Evolutionary conservation across 2,888 invertebrate genomes (phyloP).

Genomic region (Rhingia rostrata): DNA sequence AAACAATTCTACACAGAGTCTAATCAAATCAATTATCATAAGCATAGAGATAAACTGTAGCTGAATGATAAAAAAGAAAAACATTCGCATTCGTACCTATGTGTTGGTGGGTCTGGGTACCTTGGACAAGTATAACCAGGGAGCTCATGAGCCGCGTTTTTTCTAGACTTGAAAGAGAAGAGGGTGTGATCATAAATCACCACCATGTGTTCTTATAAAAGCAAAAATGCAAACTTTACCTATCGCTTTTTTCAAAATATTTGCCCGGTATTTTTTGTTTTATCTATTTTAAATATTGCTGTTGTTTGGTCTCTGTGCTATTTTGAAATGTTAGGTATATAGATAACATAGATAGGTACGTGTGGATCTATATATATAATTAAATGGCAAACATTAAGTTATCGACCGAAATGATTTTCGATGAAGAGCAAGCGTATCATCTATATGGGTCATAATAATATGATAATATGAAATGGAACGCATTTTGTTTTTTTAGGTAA

Average conservation of each 20-base stretch:
- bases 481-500: background rate
- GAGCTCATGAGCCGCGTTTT: background rate
- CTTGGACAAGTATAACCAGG: background rate
- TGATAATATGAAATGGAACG: background rate
- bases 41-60: conserved; percentile 14
- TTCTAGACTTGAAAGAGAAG: conserved; percentile 2
- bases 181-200: conserved; percentile 5
- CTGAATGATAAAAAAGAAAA: conserved; percentile 19
- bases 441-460: background rate
- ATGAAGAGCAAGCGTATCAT: background rate
- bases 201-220: conserved; percentile 3
- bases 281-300: background rate
- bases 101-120: background rate
- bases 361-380: background rate
- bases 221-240: background rate
- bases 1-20: conserved; percentile 4
- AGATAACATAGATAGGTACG: background rate
- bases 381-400: background rate
- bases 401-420: background rate
- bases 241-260: too few relatives aligned
- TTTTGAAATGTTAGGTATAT: background rate
- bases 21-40: conserved; percentile 50
- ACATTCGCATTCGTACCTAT: background rate
- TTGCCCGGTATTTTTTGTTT: conserved; percentile 3
- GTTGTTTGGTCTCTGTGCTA: conserved; percentile 1